Evolutionary conservation across 2,113 vertebrate genomes (phyloP).

Genomic region (Pedetes capensis): DNA sequence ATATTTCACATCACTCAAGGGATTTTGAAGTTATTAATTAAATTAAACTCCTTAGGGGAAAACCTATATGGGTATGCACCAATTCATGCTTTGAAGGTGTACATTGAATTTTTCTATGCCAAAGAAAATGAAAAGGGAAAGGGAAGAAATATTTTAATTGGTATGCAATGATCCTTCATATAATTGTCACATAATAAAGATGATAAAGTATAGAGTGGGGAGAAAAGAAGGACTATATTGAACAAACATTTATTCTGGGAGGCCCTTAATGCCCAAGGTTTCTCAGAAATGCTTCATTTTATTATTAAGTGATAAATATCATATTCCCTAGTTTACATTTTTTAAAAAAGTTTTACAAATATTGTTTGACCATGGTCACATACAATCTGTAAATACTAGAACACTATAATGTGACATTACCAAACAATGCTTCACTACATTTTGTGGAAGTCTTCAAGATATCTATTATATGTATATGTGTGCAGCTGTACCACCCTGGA

Average conservation of each 20-base stretch:
- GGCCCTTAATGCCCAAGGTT: background rate
- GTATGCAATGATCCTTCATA: background rate
- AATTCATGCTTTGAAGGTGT: slow-evolving; percentile 42
- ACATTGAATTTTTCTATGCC: slow-evolving; percentile 46
- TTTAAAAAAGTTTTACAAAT: background rate
- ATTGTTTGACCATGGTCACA: background rate
- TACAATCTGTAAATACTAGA: background rate
- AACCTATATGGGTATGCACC: background rate
- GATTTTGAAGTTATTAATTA: slow-evolving; percentile 64
- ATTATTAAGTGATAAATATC: background rate
- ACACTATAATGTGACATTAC: background rate
- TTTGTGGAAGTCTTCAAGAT: background rate
- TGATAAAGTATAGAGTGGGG: background rate
- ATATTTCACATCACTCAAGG: slow-evolving; percentile 12
- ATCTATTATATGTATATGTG: background rate
- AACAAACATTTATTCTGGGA: background rate
- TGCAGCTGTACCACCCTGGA: no score
- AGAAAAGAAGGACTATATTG: background rate
- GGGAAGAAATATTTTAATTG: slow-evolving; percentile 27
- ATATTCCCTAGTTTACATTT: background rate
- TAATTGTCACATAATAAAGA: slow-evolving; percentile 39
- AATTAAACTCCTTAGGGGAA: slow-evolving; percentile 37
- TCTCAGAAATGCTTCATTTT: background rate
- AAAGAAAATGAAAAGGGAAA: slow-evolving; percentile 57
- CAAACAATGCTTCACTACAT: background rate